Conservation (phyloP, 2,888 invertebrate genomes). For the Eilema depressum region DNA sequence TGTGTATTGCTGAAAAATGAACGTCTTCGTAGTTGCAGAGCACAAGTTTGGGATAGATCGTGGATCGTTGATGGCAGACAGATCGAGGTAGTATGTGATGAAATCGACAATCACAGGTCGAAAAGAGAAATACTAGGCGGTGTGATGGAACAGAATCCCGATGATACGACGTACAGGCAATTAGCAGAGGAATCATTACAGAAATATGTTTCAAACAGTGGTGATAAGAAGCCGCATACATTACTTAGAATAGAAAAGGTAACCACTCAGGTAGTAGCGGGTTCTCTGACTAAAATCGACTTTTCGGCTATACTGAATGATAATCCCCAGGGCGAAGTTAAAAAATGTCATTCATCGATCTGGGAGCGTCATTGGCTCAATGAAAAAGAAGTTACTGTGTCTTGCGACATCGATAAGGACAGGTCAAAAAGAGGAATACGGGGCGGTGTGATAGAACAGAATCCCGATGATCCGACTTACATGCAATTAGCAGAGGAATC, state of each 20-base stretch:
- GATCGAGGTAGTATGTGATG: slow-evolving; percentile 69
- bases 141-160: slow-evolving; percentile 29
- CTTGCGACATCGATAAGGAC: slow-evolving; percentile 41
- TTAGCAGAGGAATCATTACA: slow-evolving; percentile 17
- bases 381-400: slow-evolving; percentile 46
- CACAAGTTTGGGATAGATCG: slow-evolving; percentile 85
- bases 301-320: neutral
- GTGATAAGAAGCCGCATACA: neutral
- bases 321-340: neutral
- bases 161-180: slow-evolving; percentile 9
- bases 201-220: neutral
- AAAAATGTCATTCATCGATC: slow-evolving; percentile 50
- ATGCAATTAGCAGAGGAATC: slow-evolving; percentile 35
- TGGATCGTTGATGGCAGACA: slow-evolving; percentile 85
- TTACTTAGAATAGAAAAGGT: slow-evolving; percentile 5
- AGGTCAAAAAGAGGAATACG: slow-evolving; percentile 30
- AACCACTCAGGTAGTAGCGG: slow-evolving; percentile 16
- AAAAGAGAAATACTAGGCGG: slow-evolving; percentile 42
- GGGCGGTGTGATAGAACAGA: slow-evolving; percentile 31
- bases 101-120: slow-evolving; percentile 30
- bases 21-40: slow-evolving; percentile 65
- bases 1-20: slow-evolving; percentile 67
- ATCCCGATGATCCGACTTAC: slow-evolving; percentile 33
- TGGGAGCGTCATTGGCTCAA: slow-evolving; percentile 83
- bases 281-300: slow-evolving; percentile 5